Conservation (phyloP, 2,888 invertebrate species). For the Melolontha melolontha region DNA sequence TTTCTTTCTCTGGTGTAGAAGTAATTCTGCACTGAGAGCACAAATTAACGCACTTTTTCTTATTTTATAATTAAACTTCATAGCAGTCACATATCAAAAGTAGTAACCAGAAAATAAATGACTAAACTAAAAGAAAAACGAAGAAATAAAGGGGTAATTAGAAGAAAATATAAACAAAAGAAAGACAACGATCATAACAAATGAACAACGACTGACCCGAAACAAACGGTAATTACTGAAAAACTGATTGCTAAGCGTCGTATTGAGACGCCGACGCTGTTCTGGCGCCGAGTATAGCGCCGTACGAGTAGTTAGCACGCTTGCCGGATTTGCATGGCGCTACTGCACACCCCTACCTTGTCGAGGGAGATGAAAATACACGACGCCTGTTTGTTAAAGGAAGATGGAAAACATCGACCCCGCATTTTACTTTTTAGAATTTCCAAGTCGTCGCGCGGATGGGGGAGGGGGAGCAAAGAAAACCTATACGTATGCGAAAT, state of each 20-base stretch:
- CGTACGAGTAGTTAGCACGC: slow-evolving; percentile 66
- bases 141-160: not conserved
- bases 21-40: slow-evolving; percentile 4
- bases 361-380: slow-evolving; percentile 55
- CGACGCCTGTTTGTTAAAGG: slow-evolving; percentile 52
- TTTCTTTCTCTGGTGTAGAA: too few relatives aligned
- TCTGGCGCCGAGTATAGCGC: slow-evolving; percentile 65
- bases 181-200: slow-evolving; percentile 16
- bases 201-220: slow-evolving; percentile 38
- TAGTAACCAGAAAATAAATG: slow-evolving; percentile 55
- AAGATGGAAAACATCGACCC: slow-evolving; percentile 52
- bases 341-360: slow-evolving; percentile 52
- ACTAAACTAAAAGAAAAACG: slow-evolving; percentile 2
- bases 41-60: slow-evolving; percentile 15
- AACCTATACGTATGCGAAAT: too few relatives aligned
- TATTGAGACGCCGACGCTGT: slow-evolving; percentile 64
- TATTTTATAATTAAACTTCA: not conserved
- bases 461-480: slow-evolving; percentile 51
- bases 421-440: slow-evolving; percentile 62
- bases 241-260: slow-evolving; percentile 63
- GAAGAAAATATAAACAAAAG: slow-evolving; percentile 1
- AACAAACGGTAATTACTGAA: slow-evolving; percentile 59
- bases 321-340: slow-evolving; percentile 66
- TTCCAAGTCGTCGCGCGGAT: slow-evolving; percentile 51
- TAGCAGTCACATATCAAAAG: slow-evolving; percentile 50